Evolutionary conservation across 64 coral and sea anemone genomes (phyloP).

Genomic region (Trachythela sp.): DNA sequence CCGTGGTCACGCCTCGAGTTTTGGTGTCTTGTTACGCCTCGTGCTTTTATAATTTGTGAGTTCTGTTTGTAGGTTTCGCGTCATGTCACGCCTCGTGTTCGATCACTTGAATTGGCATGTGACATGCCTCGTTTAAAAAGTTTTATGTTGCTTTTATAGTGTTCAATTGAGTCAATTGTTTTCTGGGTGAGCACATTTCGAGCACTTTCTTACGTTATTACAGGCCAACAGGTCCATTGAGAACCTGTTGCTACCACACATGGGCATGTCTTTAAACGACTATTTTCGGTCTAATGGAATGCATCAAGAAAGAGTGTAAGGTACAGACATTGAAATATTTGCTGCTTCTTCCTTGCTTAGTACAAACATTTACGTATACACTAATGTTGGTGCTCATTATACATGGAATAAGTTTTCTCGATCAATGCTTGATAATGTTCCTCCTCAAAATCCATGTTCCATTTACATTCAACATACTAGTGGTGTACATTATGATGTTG

Average conservation of each 20-base stretch:
- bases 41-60: no score
- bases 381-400: constrained; percentile 10
- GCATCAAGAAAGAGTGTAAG: background rate
- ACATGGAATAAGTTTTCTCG: background rate
- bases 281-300: constrained; percentile 11
- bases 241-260: background rate
- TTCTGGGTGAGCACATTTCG: background rate
- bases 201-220: background rate
- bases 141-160: background rate
- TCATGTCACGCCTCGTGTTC: background rate
- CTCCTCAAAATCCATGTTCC: constrained; percentile 4
- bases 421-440: constrained; percentile 13
- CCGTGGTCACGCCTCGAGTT: background rate
- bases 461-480: constrained; percentile 1
- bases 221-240: background rate
- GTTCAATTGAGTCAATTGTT: background rate
- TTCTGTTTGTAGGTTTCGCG: background rate
- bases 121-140: constrained; percentile 10
- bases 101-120: background rate
- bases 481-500: background rate
- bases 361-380: constrained; percentile 1
- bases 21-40: no score
- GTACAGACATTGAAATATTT: constrained; percentile 12
- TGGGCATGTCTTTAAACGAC: background rate
- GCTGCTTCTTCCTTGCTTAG: background rate